phyloP scores from a whole-genome alignment of 2,888 invertebrate species.

The Hirtodrosophila confusa region DNA sequence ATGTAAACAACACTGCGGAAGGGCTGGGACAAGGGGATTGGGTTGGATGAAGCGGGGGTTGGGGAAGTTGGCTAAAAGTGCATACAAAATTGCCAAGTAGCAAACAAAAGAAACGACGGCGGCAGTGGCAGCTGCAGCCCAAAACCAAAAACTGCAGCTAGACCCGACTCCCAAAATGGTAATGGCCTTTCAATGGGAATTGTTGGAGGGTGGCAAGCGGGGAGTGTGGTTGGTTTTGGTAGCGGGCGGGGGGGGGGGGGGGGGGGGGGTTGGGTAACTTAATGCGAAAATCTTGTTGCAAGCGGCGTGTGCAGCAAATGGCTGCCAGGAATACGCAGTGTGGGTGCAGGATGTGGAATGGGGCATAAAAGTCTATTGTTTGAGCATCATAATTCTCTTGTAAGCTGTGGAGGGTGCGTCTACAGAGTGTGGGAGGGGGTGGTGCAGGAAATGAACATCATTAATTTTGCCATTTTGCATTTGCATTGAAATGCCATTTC shows the following conservation, averaged over 20 bases:
- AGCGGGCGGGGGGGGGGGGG: background rate
- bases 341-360: conserved; percentile 18
- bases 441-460: conserved; percentile 78
- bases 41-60: background rate
- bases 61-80: conserved; percentile 61
- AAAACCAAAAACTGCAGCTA: conserved; percentile 71
- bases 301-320: conserved; percentile 62
- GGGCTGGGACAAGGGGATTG: background rate
- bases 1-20: conserved; percentile 74
- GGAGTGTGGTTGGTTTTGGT: background rate
- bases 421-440: conserved; percentile 19
- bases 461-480: conserved; percentile 79
- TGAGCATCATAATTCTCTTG: conserved; percentile 78
- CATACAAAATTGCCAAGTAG: conserved; percentile 75
- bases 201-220: background rate
- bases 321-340: conserved; percentile 25
- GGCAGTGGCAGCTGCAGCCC: conserved; percentile 47
- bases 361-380: conserved; percentile 78
- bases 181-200: conserved; percentile 69
- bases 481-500: conserved; percentile 80
- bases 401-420: conserved; percentile 57
- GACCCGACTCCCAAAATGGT: conserved; percentile 54
- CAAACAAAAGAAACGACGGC: conserved; percentile 71
- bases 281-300: conserved; percentile 80
- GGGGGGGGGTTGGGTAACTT: conserved; percentile 41